These are phyloP conservation scores for Carcina quercana DNA, from an alignment of 2,888 invertebrate genomes.

Conservation along the genomic window DNA sequence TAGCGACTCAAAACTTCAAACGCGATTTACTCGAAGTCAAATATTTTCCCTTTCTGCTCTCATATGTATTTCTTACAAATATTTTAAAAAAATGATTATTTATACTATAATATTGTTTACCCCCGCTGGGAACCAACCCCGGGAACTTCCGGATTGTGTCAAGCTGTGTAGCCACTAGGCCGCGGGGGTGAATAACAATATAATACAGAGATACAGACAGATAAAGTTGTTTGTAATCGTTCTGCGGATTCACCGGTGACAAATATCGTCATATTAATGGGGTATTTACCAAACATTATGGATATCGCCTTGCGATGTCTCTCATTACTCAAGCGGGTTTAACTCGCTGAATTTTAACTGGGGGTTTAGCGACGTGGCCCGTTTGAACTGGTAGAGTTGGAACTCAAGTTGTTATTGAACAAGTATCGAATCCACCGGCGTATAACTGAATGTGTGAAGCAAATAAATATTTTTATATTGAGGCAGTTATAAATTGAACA, in stretches of 20 bases:
- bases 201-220: conserved; percentile 14
- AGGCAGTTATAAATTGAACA: not conserved
- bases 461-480: not conserved
- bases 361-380: conserved; percentile 37
- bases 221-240: no score
- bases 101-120: not conserved
- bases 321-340: conserved; percentile 56
- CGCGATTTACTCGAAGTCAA: no score
- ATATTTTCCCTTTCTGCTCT: no score
- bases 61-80: no score
- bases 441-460: not conserved
- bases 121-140: not conserved
- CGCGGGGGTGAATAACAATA: conserved; percentile 8
- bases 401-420: conserved; percentile 7
- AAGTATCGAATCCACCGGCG: no score
- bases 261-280: conserved; percentile 45
- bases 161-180: not conserved
- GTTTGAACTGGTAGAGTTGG: conserved; percentile 22
- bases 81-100: not conserved
- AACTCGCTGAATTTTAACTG: conserved; percentile 65
- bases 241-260: conserved; percentile 29
- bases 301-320: conserved; percentile 38
- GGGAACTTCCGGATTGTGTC: not conserved
- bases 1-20: no score
- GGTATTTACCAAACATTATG: conserved; percentile 49